phyloP scores from a whole-genome alignment of 35 echinoderm and acorn worm genomes.

The Heliocidaris erythrogramma region DNA sequence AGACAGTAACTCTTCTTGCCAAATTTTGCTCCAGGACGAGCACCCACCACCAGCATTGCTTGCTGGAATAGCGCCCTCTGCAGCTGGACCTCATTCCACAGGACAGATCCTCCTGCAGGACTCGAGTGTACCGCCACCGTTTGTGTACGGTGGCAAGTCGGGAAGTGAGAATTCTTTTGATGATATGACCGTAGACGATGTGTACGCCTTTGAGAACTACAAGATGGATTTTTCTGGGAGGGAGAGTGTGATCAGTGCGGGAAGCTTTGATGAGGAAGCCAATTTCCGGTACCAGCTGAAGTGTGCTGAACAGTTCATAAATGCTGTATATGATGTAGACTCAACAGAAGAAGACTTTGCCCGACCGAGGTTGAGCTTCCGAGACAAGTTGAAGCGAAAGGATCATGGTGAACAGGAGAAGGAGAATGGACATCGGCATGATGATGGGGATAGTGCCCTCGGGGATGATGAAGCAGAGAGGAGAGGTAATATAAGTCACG shows the following conservation, averaged over 20 bases:
- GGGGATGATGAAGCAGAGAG: constrained; percentile 36
- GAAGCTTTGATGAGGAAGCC: constrained; percentile 67
- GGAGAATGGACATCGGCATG: constrained; percentile 26
- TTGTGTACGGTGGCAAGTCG: constrained; percentile 67
- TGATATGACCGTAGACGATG: constrained; percentile 52
- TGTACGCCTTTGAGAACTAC: constrained; percentile 52
- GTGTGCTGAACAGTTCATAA: constrained; percentile 86
- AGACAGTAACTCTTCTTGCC: constrained; percentile 57
- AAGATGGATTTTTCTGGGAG: constrained; percentile 33
- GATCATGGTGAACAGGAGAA: background rate
- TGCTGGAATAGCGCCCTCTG: constrained; percentile 8
- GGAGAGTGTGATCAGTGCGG: constrained; percentile 52
- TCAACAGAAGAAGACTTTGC: constrained; percentile 70
- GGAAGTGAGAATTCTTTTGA: constrained; percentile 64
- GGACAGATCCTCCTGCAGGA: constrained; percentile 94
- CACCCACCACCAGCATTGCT: constrained; percentile 60
- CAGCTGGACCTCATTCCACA: background rate
- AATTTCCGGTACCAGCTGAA: constrained; percentile 71
- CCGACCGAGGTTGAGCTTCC: constrained; percentile 61
- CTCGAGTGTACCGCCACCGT: constrained; percentile 77
- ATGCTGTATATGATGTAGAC: constrained; percentile 73
- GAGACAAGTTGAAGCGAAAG: constrained; percentile 33
- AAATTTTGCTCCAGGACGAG: constrained; percentile 82
- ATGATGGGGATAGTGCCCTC: constrained; percentile 37
- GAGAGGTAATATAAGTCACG: constrained; percentile 19